Evolutionary conservation across 2,113 vertebrate species (phyloP).

Genomic region (Malurus alboscapulatus): DNA sequence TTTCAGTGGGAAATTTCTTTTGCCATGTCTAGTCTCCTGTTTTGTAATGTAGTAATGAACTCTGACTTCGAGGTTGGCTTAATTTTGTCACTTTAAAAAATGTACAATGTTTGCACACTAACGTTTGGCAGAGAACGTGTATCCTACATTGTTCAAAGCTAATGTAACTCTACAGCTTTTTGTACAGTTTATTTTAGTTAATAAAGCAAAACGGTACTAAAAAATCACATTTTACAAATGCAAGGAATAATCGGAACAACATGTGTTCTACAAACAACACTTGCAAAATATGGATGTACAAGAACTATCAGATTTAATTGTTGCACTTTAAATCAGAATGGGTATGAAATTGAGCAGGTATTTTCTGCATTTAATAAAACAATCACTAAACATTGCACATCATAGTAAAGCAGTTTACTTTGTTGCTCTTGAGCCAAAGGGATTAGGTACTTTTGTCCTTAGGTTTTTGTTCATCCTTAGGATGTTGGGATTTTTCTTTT

Average conservation of each 20-base stretch:
- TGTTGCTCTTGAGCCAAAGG: not conserved
- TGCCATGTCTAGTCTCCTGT: conserved; percentile 57
- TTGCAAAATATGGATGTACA: conserved; percentile 41
- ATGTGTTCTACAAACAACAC: conserved; percentile 8
- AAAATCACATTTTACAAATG: conserved; percentile 47
- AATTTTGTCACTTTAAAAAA: conserved; percentile 73
- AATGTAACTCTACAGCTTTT: conserved; percentile 72
- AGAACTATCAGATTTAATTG: conserved; percentile 20
- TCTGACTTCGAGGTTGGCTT: conserved; percentile 64
- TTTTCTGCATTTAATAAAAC: conserved; percentile 61
- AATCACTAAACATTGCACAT: conserved; percentile 39
- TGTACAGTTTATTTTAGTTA: conserved; percentile 75
- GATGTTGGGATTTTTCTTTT: not conserved
- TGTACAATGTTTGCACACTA: conserved; percentile 72
- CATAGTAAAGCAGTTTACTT: conserved; percentile 61
- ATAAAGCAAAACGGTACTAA: conserved; percentile 69
- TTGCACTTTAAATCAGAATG: conserved; percentile 63
- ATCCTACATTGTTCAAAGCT: conserved; percentile 68
- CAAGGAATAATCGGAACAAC: not conserved
- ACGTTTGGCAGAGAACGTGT: conserved; percentile 63
- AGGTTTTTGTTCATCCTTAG: not conserved
- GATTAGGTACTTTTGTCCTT: not conserved
- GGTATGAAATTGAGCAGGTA: conserved; percentile 34
- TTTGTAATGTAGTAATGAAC: conserved; percentile 56
- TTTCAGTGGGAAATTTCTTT: conserved; percentile 67